Evolutionary conservation across 2,888 invertebrate species (phyloP), one percentile per base, ranked within the genome.

Genomic region (Drosophila stalkeri): DNA sequence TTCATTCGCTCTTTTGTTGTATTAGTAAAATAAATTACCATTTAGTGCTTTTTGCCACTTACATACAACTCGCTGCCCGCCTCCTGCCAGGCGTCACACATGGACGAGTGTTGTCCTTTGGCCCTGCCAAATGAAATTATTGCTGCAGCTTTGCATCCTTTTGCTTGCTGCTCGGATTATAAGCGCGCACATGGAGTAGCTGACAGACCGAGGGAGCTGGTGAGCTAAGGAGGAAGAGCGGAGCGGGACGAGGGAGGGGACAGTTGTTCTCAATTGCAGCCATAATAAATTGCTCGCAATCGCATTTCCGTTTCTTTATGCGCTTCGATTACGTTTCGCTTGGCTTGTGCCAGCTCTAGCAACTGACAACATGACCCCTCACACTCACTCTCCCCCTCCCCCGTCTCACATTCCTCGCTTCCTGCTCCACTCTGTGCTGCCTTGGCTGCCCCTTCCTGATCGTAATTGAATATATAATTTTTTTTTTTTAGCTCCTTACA

Each of bases 11-110:
- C 81, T 80, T 79, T 85, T 85, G 84, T 89, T 89, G 89, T 86
- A 89, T 87, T 89, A 86, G 89, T 82, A 87, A 87, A 89, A 87
- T 87, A 87, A 87, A 87, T 87, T 87, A 87, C 86, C 89, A 89
- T 87, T 87, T 89, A 87, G 86, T 86, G 76, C 85, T 86, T 83
- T 88, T 86, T 88, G 86, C 86, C 86, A 83, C 86, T 83, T 75
- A 61, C 56, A 27, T 75, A 61, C 56, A 27, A 11, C 16, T 18
- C 2, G 3, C n/a, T 18, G 14, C 16, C 14, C 14, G 0, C 61
- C 35, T 60, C 80, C 57, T 65, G 64, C 43, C 63, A 3, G 69
- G 73, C 80, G 82, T 82, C 86, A 85, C 85, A 85, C 88, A 86
- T 85, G 85, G 81, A 66, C 81, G 81, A 77, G 61, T 85, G 79